phyloP scores from a whole-genome alignment of 2,888 invertebrate genomes.

The Diplazon laetatorius region DNA sequence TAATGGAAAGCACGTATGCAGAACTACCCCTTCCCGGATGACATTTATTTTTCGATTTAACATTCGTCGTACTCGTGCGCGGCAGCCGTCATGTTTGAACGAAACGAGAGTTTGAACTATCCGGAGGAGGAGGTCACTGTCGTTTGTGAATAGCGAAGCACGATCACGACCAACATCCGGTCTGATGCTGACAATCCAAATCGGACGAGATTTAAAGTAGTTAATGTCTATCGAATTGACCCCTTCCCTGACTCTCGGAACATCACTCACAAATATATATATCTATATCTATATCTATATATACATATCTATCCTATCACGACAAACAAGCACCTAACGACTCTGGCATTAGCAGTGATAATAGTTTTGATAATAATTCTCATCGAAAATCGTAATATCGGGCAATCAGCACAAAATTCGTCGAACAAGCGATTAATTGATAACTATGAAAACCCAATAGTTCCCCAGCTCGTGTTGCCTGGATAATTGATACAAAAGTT shows the following conservation, averaged over 20 bases:
- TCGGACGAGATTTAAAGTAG: conserved; percentile 19
- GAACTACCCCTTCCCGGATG: conserved; percentile 10
- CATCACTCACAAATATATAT: neutral
- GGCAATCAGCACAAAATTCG: neutral
- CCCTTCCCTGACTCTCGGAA: conserved; percentile 9
- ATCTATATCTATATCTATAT: too few relatives aligned
- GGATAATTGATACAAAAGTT: neutral
- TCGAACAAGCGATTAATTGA: neutral
- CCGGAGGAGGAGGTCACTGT: conserved; percentile 32
- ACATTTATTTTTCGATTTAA: conserved; percentile 54
- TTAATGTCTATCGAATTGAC: conserved; percentile 47
- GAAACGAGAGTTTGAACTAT: conserved; percentile 57
- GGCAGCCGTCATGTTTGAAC: conserved; percentile 24
- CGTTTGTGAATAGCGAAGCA: conserved; percentile 32
- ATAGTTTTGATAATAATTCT: conserved; percentile 3
- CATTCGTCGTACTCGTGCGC: conserved; percentile 16
- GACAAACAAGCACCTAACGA: conserved; percentile 4
- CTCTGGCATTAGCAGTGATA: conserved; percentile 9
- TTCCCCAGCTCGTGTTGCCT: neutral
- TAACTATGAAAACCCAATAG: neutral
- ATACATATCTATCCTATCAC: conserved; percentile 11
- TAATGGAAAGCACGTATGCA: conserved; percentile 4
- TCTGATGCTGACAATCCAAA: conserved; percentile 33
- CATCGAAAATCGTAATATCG: neutral
- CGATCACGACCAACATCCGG: conserved; percentile 33